These are phyloP conservation scores for Drosophila tropicalis DNA, from an alignment of 1,140 invertebrate species.

Conservation along the genomic window DNA sequence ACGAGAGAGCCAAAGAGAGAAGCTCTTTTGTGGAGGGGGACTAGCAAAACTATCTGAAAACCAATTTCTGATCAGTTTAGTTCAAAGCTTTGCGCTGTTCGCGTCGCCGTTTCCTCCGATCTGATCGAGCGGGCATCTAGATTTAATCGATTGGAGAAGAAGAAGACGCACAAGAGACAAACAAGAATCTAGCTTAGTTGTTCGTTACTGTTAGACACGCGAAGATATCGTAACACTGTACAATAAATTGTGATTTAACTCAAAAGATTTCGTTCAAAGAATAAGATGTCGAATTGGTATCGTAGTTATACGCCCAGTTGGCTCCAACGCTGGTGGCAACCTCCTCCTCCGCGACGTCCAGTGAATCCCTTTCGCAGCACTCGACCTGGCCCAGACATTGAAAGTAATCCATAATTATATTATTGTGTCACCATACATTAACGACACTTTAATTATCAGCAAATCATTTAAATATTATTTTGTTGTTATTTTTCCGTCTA, in stretches of 20 bases:
- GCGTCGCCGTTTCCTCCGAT: constrained; percentile 27
- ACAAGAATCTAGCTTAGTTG: constrained; percentile 40
- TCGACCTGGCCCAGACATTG: constrained; percentile 63
- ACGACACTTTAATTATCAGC: constrained; percentile 32
- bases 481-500: constrained; percentile 24
- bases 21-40: not conserved
- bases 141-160: constrained; percentile 20
- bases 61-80: constrained; percentile 58
- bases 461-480: constrained; percentile 24
- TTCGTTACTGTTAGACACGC: constrained; percentile 48
- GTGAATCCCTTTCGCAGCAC: constrained; percentile 73
- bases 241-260: constrained; percentile 33
- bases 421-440: constrained; percentile 8
- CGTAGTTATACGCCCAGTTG: constrained; percentile 69
- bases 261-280: constrained; percentile 5
- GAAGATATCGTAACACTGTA: constrained; percentile 33
- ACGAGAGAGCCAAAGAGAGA: constrained; percentile 4
- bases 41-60: constrained; percentile 44
- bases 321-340: constrained; percentile 69
- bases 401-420: constrained; percentile 52
- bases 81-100: constrained; percentile 56
- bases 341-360: constrained; percentile 41
- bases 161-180: not conserved
- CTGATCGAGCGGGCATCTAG: constrained; percentile 13
- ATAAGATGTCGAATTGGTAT: constrained; percentile 70